Evolutionary conservation across 2,113 vertebrate species (phyloP), one percentile per base, ranked within the genome.

Genomic region (Orthonyx spaldingii): DNA sequence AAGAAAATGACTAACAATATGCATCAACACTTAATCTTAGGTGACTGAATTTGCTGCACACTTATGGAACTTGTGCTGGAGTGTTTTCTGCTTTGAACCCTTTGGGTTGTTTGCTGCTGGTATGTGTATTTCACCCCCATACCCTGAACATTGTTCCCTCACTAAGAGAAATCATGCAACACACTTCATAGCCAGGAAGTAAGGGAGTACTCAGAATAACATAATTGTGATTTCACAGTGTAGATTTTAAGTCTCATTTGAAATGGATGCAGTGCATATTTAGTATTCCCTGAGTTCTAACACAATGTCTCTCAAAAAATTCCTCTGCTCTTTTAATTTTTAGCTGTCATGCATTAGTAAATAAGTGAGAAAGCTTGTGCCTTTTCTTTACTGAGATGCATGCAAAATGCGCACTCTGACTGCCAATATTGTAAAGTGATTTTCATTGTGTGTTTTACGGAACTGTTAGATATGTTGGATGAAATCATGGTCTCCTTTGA

Each of bases 401-500:
- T 88, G 65, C 85, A 95, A 93, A 94, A 90, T 86, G 64, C 42
- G 44, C 83, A 28, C 27, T 70, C 94, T 90, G 75, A 55, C 90
- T 96, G 85, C 94, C 92, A 94, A 86, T 95, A 86, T 1, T 77
- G n/a, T 83, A 88, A 95, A 94, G 92, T 81, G 88, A 97, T 94
- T 97, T 96, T 93, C 95, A 95, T 95, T 96, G 94, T 97, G 87
- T 92, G 78, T 90, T 95, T 97, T 95, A 92, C 22, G 75, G 85
- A 93, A 90, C 90, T 74, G 85, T 92, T 93, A 95, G 88, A 94
- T 80, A 94, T 47, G 86, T 77, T 97, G 92, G 90, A 92, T 94
- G 90, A 94, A 97, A 97, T 95, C 86, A 63, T 88, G 71, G 88
- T 86, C 79, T 90, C 88, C 96, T 97, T 97, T 97, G 96, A 97